These are phyloP conservation scores for Tyria jacobaeae DNA, from an alignment of 2,888 invertebrate species.

Conservation along the genomic window DNA sequence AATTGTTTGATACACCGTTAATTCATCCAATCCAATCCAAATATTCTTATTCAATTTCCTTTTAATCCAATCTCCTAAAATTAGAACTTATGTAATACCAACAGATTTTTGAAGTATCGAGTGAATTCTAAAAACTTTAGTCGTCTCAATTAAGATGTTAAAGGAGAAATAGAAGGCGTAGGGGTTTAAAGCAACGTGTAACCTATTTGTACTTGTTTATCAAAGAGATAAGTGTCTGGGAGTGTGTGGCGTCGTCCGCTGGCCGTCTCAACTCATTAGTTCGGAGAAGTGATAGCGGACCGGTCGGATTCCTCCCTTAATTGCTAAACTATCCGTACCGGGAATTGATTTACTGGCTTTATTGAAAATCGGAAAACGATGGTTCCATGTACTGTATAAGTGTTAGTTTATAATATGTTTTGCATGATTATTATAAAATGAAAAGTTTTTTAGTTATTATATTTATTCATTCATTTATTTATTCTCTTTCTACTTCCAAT, in stretches of 20 bases:
- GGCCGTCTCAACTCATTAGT: conserved; percentile 78
- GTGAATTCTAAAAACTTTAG: conserved; percentile 70
- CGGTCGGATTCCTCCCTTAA: conserved; percentile 74
- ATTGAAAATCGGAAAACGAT: conserved; percentile 53
- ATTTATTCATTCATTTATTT: no score
- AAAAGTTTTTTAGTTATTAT: neutral
- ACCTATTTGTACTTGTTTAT: conserved; percentile 84
- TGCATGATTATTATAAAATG: neutral
- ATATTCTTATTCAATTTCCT: neutral
- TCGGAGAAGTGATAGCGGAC: conserved; percentile 69
- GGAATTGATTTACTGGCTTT: conserved; percentile 67
- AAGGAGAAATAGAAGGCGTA: conserved; percentile 70
- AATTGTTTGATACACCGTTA: no score
- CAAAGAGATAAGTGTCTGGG: conserved; percentile 76
- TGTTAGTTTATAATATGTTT: neutral
- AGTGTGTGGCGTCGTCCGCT: conserved; percentile 68
- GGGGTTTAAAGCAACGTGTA: conserved; percentile 75
- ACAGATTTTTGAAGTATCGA: conserved; percentile 70
- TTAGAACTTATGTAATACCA: conserved; percentile 9
- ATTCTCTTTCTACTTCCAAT: no score
- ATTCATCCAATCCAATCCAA: no score
- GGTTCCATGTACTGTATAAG: conserved; percentile 10
- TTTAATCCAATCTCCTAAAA: neutral
- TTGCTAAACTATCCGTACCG: conserved; percentile 72
- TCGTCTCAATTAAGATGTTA: conserved; percentile 75